Evolutionary conservation across 2,888 invertebrate species (phyloP).

Genomic region (Parnassius glacialis): DNA sequence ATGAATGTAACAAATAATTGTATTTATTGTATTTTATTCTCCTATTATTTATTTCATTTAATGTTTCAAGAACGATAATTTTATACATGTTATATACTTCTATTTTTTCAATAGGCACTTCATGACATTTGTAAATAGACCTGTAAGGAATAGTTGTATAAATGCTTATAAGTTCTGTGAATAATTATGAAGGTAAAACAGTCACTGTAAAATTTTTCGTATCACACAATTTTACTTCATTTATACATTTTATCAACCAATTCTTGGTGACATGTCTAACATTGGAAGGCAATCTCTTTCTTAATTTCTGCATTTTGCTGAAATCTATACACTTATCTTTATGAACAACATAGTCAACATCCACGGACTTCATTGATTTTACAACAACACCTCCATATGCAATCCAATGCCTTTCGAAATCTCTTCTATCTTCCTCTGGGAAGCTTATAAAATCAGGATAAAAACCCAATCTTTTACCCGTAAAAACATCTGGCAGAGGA

Average conservation of each 20-base stretch:
- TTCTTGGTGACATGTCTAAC: slow-evolving; percentile 62
- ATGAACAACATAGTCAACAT: slow-evolving; percentile 66
- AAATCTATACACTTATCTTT: slow-evolving; percentile 49
- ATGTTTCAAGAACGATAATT: no score
- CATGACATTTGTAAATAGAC: no score
- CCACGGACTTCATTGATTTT: slow-evolving; percentile 53
- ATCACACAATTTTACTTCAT: slow-evolving; percentile 54
- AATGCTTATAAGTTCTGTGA: slow-evolving; percentile 12
- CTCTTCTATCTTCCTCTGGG: slow-evolving; percentile 54
- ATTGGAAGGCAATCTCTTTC: slow-evolving; percentile 41
- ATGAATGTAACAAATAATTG: no score
- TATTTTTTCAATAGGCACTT: no score
- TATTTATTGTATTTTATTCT: no score
- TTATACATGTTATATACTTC: no score
- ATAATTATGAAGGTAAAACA: slow-evolving; percentile 41
- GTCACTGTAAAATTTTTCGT: slow-evolving; percentile 54
- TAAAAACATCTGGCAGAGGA: slow-evolving; percentile 63
- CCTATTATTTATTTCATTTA: no score
- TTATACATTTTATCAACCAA: slow-evolving; percentile 68
- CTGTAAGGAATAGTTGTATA: no score
- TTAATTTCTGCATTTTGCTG: slow-evolving; percentile 53
- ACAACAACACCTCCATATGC: slow-evolving; percentile 81
- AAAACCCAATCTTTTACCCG: slow-evolving; percentile 59
- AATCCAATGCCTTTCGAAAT: slow-evolving; percentile 82
- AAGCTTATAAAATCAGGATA: slow-evolving; percentile 73